Base-by-base conservation (phyloP, 2,888 invertebrate species). In the Didymodactylos carnosus region DNA sequence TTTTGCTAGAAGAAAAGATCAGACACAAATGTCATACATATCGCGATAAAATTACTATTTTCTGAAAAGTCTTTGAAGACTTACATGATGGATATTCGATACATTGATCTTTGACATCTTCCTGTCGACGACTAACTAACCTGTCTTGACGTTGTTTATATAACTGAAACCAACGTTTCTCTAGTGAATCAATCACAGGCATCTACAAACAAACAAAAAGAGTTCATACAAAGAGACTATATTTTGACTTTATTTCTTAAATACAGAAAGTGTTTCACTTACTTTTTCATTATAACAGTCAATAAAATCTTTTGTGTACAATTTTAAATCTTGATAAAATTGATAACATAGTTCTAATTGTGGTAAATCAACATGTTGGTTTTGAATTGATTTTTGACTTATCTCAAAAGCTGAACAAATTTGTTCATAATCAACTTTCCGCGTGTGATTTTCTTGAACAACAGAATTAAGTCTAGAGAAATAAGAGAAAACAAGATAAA, bases 221-320 rank as follows among this genome's bases (percentile, higher is more conserved):
- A 3, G n/a, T n/a, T 14, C n/a, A n/a, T 14, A 41, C 40, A 14
- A n/a, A 41, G 41, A 16, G 14, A 16, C 19, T 13, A 27, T 5
- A 16, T 29, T 23, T 75, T 43, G 8, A 75, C 70, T 6, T 41
- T 14, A 72, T 72, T 19, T 53, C n/a, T 76, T 72, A 62, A 75
- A 76, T 76, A 72, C 51, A 75, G 73, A 75, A 77, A 53, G 72
- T 82, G n/a, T n/a, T n/a, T n/a, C n/a, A n/a, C 83, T 80, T 82
- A 94, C 92, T 89, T 97, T 97, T 86, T 94, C 93, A 84, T 94
- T 92, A 80, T 95, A 87, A 86, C 95, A 97, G 86, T 97, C 95
- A 83, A 95, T 89, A 84, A 95, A 89, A 88, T 95, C 94, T 79
- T 90, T 90, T 82, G 94, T 88, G 87, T 93, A 97, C 81, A 92